Base-by-base conservation (phyloP, 2,113 vertebrate genomes). In the Arothron firmamentum region DNA sequence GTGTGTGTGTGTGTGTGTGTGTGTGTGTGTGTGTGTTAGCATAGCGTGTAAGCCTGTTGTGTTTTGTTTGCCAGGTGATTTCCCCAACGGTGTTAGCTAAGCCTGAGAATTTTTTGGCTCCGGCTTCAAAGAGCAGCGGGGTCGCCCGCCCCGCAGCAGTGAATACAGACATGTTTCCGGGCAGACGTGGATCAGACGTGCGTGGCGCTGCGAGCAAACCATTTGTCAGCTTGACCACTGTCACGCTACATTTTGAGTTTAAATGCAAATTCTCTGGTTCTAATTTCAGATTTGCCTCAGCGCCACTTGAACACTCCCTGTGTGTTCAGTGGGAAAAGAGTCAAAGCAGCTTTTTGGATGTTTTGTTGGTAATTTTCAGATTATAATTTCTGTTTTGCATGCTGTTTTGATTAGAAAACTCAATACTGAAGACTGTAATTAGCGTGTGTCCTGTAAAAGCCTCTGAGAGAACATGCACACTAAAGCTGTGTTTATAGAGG, bases 31-130 rank as follows among this genome's bases (percentile, higher is more conserved):
- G 78, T 71, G 76, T 65, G 80, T 81, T 51, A 53, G 70, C 59
- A 21, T 62, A 55, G 65, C 67, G 62, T 56, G 61, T 67, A 58
- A 77, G 72, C 67, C 66, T 60, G 57, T 74, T 64, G 71, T 66
- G 72, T 74, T 83, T 74, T 67, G 64, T 76, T 77, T 80, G 71
- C 70, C 70, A 85, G 87, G 87, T 89, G 79, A 85, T 87, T 90
- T 88, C 83, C 86, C 84, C 84, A 3, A 78, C 70, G 74, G 72
- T 81, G 83, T 78, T 82, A 86, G 82, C 78, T 78, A 74, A 85
- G 83, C 75, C 54, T 17, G 34, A 75, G 79, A 86, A 89, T 88
- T 83, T 51, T 75, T 79, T 92, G 86, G 88, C 83, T 56, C 9
- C 0, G 43, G 57, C 86, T 89, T 91, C 88, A 92, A 90, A 91